Conservation (phyloP, 2,888 invertebrate genomes). For the Petrolisthes manimaculis region DNA sequence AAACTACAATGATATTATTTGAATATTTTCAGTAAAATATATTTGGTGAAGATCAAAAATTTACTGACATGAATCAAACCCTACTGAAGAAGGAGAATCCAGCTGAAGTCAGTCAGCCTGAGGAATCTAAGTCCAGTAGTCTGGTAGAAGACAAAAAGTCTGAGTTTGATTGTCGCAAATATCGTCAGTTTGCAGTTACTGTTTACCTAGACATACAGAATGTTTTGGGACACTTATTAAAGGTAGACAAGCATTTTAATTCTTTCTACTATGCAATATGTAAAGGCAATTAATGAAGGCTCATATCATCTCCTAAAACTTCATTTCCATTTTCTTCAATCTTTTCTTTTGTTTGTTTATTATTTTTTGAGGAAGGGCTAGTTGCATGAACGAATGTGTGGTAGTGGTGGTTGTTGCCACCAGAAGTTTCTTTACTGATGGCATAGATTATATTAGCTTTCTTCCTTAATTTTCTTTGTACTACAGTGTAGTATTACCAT, state of each 20-base stretch:
- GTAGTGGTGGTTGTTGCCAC: too few relatives aligned
- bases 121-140: conserved; percentile 48
- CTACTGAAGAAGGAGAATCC: conserved; percentile 42
- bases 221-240: conserved; percentile 92
- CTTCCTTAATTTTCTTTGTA: too few relatives aligned
- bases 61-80: conserved; percentile 83
- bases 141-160: conserved; percentile 46
- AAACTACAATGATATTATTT: neutral
- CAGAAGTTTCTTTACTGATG: too few relatives aligned
- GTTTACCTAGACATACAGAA: conserved; percentile 95
- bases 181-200: conserved; percentile 89
- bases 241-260: conserved; percentile 71
- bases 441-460: too few relatives aligned
- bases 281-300: neutral
- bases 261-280: neutral
- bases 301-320: too few relatives aligned
- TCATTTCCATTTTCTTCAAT: too few relatives aligned
- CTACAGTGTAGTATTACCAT: too few relatives aligned
- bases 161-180: conserved; percentile 83
- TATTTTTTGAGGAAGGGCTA: too few relatives aligned
- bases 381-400: too few relatives aligned
- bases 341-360: too few relatives aligned
- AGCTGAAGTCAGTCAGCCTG: conserved; percentile 21
- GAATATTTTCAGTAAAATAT: conserved; percentile 83
- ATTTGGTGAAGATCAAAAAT: conserved; percentile 94